A percentile compares a stretch with the other conserved stretches of the same genome.
These are phyloP conservation scores for Drosophila melanogaster DNA, from an alignment of 1,140 invertebrate species.

Conservation along the genomic window Release_6_plus_ISO1_MT NT_037436.4:12275001-12275500, in stretches of 20 bases:
- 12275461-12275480: conserved; percentile 35
- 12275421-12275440: conserved; percentile 73
- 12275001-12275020: conserved; percentile 67
- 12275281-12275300: conserved; percentile 28
- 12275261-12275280: background rate
- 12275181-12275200: conserved; percentile 86
- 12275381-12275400: conserved; percentile 24
- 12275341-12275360: conserved; percentile 26
- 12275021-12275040: conserved; percentile 42
- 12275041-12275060: conserved; percentile 7
- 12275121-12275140: conserved; percentile 92
- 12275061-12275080: conserved; percentile 88
- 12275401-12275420: conserved; percentile 73
- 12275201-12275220: conserved; percentile 35
- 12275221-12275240: conserved; percentile 2
- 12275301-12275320: conserved; percentile 28
- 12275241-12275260: background rate
- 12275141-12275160: conserved; percentile 89
- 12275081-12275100: conserved; percentile 94
- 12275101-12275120: conserved; percentile 92
- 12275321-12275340: conserved; percentile 37
- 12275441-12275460: conserved; percentile 53
- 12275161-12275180: conserved; percentile 90
- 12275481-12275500: background rate
- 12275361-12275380: conserved; percentile 29